These are phyloP conservation scores for Choloepus hoffmanni DNA, from an alignment of 2,113 vertebrate genomes.

Conservation along the genomic window DNA sequence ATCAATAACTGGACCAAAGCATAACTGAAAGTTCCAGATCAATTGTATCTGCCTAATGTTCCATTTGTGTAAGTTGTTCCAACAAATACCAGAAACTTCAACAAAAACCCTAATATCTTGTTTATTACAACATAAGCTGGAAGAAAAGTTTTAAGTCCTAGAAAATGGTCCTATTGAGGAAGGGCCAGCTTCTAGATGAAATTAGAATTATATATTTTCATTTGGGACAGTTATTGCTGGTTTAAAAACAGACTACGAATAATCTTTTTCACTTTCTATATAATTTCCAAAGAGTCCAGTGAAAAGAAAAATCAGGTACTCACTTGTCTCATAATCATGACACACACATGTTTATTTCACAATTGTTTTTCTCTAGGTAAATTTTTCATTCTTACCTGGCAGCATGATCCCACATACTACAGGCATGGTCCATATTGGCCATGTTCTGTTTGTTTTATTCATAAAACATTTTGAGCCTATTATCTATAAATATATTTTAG, in stretches of 20 bases:
- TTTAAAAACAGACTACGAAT: slow-evolving; percentile 41
- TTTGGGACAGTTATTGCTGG: neutral
- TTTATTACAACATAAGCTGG: neutral
- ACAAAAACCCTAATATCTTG: neutral
- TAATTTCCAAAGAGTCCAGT: neutral
- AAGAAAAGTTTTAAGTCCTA: slow-evolving; percentile 4
- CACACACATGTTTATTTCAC: neutral
- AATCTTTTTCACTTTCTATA: slow-evolving; percentile 4
- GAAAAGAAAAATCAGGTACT: neutral
- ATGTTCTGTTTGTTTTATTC: neutral
- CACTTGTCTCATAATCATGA: neutral
- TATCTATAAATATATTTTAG: slow-evolving; percentile 12
- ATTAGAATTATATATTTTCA: slow-evolving; percentile 25
- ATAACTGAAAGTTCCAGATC: neutral
- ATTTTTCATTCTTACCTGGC: neutral
- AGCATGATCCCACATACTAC: neutral
- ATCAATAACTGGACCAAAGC: neutral
- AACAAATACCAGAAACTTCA: neutral
- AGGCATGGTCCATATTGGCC: neutral
- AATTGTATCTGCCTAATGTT: neutral
- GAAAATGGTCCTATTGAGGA: neutral
- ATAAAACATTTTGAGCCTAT: neutral
- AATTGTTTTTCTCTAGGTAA: neutral
- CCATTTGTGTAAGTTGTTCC: neutral
- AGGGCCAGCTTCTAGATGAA: neutral